Percentiles rank a stretch among this genome's conserved stretches.
phyloP scores from a whole-genome alignment of 2,888 invertebrate species.

The Abrostola tripartita region DNA sequence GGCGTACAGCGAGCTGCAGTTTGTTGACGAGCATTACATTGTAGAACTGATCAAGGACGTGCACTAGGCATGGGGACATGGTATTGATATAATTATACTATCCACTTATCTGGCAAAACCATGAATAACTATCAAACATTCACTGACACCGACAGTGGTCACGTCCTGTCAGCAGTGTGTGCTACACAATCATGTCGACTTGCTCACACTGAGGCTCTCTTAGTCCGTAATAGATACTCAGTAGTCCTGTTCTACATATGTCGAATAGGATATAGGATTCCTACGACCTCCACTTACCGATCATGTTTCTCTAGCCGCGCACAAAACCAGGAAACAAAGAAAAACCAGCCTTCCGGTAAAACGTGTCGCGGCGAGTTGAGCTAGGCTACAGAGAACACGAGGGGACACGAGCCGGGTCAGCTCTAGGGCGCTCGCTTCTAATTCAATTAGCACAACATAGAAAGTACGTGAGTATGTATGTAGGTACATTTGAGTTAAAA shows the following conservation, averaged over 20 bases:
- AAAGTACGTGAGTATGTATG: background rate
- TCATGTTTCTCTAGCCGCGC: slow-evolving; percentile 54
- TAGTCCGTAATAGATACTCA: slow-evolving; percentile 45
- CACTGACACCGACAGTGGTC: background rate
- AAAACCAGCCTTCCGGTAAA: slow-evolving; percentile 52
- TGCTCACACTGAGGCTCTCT: slow-evolving; percentile 10
- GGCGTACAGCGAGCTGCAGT: slow-evolving; percentile 8
- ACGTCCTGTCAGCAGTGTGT: background rate
- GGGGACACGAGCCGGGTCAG: slow-evolving; percentile 21
- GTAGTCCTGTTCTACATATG: slow-evolving; percentile 23
- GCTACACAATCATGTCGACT: background rate
- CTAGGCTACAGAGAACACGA: slow-evolving; percentile 5
- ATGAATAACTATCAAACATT: too few species aligned
- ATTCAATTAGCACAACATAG: slow-evolving; percentile 59
- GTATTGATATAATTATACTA: slow-evolving; percentile 5
- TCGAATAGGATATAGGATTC: slow-evolving; percentile 38
- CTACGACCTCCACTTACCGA: slow-evolving; percentile 50
- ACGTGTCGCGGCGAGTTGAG: slow-evolving; percentile 8
- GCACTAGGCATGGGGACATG: background rate
- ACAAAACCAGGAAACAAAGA: slow-evolving; percentile 56
- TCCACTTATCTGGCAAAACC: slow-evolving; percentile 1
- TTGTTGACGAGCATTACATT: slow-evolving; percentile 19
- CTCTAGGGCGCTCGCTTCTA: slow-evolving; percentile 46
- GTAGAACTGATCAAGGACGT: slow-evolving; percentile 18
- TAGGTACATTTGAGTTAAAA: background rate